These are phyloP conservation scores for Hyposmocoma kahamanoa DNA, from an alignment of 1,140 invertebrate species.

Conservation along the genomic window DNA sequence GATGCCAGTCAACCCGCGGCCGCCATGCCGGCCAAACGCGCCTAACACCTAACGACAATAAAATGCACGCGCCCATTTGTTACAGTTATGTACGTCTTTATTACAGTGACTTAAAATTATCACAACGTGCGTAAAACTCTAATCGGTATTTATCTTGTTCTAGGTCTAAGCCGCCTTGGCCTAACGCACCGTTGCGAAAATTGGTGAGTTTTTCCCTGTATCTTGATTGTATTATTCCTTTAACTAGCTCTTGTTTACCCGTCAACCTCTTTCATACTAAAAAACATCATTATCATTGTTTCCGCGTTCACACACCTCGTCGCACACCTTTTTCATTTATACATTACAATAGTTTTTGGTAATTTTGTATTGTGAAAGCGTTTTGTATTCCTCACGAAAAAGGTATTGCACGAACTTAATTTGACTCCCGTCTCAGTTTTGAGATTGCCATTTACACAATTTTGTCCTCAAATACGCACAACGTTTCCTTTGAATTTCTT, in stretches of 20 bases:
- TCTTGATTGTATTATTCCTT: slow-evolving; percentile 25
- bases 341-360: background rate
- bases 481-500: background rate
- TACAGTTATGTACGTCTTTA: slow-evolving; percentile 19
- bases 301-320: background rate
- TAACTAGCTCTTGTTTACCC: background rate
- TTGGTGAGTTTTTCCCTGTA: slow-evolving; percentile 35
- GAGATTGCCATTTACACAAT: background rate
- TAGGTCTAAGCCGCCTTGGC: slow-evolving; percentile 35
- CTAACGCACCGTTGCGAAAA: slow-evolving; percentile 26
- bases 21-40: slow-evolving; percentile 31
- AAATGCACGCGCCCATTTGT: slow-evolving; percentile 29
- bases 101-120: background rate
- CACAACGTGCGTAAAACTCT: slow-evolving; percentile 20
- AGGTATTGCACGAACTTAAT: background rate
- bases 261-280: background rate
- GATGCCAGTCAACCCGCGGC: slow-evolving; percentile 50
- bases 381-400: background rate
- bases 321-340: background rate
- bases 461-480: background rate
- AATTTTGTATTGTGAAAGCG: background rate
- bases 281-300: background rate
- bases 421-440: background rate
- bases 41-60: slow-evolving; percentile 16
- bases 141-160: slow-evolving; percentile 39